Evolutionary conservation across 2,888 invertebrate genomes (phyloP).

Genomic region (Rhingia rostrata): DNA sequence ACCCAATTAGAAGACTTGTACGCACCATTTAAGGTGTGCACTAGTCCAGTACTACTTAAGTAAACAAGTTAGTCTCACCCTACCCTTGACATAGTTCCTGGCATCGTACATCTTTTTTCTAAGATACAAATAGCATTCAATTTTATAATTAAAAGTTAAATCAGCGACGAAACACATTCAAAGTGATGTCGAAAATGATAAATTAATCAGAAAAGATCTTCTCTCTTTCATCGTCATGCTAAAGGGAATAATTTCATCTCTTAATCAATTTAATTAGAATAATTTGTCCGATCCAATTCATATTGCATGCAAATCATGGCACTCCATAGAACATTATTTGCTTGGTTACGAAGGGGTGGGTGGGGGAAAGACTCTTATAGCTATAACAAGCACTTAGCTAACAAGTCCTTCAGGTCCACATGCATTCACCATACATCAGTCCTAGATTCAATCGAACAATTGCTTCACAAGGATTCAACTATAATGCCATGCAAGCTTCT

Average conservation of each 20-base stretch:
- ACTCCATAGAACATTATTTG: neutral
- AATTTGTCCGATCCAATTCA: constrained; percentile 7
- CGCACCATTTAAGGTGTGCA: too few relatives aligned
- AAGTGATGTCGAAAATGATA: too few relatives aligned
- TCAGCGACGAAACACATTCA: too few relatives aligned
- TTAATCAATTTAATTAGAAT: constrained; percentile 34
- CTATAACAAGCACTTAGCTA: constrained; percentile 9
- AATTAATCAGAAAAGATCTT: too few relatives aligned
- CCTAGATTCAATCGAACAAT: constrained; percentile 31
- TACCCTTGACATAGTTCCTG: too few relatives aligned
- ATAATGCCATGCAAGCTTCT: neutral
- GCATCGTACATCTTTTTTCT: too few relatives aligned
- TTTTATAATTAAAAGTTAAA: too few relatives aligned
- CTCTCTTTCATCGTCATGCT: too few relatives aligned
- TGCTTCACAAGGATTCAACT: constrained; percentile 11
- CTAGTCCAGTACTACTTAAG: too few relatives aligned
- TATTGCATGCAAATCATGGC: constrained; percentile 4
- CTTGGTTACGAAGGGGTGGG: neutral
- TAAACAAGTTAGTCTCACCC: too few relatives aligned
- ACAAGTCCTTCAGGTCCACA: constrained; percentile 29
- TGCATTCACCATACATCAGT: constrained; percentile 8
- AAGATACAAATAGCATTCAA: too few relatives aligned
- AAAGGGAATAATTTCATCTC: constrained; percentile 1
- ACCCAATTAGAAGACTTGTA: too few relatives aligned
- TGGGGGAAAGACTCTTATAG: neutral